Base-by-base conservation (phyloP, 2,888 invertebrate species). In the Drosophila basisetae region DNA sequence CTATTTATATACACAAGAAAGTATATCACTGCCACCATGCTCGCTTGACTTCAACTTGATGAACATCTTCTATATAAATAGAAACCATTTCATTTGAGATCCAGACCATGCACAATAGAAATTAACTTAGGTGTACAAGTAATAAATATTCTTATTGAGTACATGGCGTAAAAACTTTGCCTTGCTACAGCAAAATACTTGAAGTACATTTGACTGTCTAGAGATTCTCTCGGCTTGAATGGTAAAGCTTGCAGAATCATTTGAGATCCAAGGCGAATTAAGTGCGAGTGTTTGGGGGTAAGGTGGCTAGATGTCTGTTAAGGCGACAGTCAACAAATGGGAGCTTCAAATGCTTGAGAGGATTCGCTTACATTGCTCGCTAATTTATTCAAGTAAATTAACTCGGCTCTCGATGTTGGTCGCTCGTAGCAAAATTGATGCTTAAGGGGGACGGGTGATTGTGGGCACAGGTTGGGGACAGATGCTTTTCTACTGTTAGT, bases 361-460 rank as follows among this genome's bases (percentile, higher is more conserved):
- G 59, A 73, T 68, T 82, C 71, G 77, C 84, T 47, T 84, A 81
- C 88, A 87, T 73, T 70, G 67, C 71, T 66, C 77, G 80, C 73
- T 85, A 86, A 86, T 88, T 86, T 86, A 86, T 86, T 86, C 85
- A 88, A 83, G 76, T 73, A 76, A 88, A 85, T 88, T 88, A 88
- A 85, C 86, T 83, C 77, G 53, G 76, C 78, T 67, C 77, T 74
- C 76, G 71, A 73, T 73, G 73, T 73, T 39, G 65, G 50, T 47
- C 18, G 52, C 53, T 60, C 64, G 30, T 50, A 47, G 53, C 68
- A 59, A 47, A 54, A 47, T 49, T 60, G 70, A 60, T 37, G 64
- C 41, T 55, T 16, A 49, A 30, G 16, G 31, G 31, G 37, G 30
- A n/a, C n/a, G 41, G 16, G 37, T 11, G 22, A 11, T 22, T 41